Conservation (phyloP, 2,888 invertebrate species). For the Masnerella sp. region DNA sequence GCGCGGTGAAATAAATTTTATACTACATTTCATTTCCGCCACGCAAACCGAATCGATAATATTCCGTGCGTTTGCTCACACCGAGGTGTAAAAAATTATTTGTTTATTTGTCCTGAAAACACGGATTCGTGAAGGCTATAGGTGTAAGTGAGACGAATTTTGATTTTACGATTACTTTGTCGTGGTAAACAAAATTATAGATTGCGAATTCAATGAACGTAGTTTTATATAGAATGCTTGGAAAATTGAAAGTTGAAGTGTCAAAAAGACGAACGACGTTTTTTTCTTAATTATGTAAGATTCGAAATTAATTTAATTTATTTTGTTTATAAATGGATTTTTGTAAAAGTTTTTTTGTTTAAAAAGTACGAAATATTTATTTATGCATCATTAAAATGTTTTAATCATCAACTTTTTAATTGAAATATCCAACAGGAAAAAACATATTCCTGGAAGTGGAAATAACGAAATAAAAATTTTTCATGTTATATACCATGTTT, state of each 20-base stretch:
- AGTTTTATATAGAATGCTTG: not conserved
- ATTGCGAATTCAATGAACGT: not conserved
- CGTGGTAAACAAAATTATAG: constrained; percentile 1
- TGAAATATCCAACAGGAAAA: too few relatives aligned
- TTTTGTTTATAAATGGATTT: too few relatives aligned
- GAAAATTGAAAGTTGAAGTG: not conserved
- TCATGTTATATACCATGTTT: too few relatives aligned
- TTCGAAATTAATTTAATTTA: too few relatives aligned
- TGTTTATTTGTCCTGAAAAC: constrained; percentile 4
- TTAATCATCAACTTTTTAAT: too few relatives aligned
- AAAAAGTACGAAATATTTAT: too few relatives aligned
- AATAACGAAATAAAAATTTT: too few relatives aligned
- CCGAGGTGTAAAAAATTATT: constrained; percentile 8
- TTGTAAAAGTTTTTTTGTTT: too few relatives aligned
- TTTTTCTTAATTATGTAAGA: too few relatives aligned
- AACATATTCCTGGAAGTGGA: too few relatives aligned
- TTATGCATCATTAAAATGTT: too few relatives aligned
- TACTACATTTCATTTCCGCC: constrained; percentile 25
- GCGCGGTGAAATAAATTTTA: constrained; percentile 24
- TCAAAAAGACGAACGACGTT: not conserved
- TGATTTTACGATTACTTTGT: constrained; percentile 16
- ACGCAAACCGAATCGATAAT: constrained; percentile 7
- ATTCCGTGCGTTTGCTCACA: not conserved
- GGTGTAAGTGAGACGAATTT: not conserved
- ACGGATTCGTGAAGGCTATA: not conserved